Evolutionary conservation across 1,140 invertebrate species (phyloP).

Genomic region (Philotrypesis tridentata): DNA sequence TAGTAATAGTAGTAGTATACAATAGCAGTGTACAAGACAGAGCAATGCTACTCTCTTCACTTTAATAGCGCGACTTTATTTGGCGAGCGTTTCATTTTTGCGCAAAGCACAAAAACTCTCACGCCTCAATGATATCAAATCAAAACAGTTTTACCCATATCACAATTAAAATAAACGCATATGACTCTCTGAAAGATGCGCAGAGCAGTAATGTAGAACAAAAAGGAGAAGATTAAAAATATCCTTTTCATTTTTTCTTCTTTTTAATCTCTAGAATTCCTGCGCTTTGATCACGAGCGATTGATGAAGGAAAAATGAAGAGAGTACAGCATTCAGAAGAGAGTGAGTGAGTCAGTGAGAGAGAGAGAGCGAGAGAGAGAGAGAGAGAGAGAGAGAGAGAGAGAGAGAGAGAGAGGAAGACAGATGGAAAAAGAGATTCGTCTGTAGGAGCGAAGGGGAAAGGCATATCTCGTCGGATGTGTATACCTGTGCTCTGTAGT

Average conservation of each 20-base stretch:
- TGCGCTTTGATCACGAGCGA: background rate
- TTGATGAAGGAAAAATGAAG: background rate
- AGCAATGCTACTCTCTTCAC: background rate
- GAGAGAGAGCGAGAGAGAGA: background rate
- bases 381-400: background rate
- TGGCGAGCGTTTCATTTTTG: background rate
- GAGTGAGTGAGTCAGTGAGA: background rate
- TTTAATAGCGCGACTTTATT: background rate
- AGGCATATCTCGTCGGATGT: background rate
- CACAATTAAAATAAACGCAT: background rate
- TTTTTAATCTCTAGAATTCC: background rate
- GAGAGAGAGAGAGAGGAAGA: background rate
- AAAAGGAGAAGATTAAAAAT: slow-evolving; percentile 2
- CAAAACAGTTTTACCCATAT: background rate
- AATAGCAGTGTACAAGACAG: too few species aligned
- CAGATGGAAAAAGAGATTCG: background rate
- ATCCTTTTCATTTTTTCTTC: too few species aligned
- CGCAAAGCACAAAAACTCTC: background rate
- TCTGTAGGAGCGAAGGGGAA: background rate
- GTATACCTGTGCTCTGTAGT: slow-evolving; percentile 72
- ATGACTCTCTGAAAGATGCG: background rate
- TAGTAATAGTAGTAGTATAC: too few species aligned
- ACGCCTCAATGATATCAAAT: background rate
- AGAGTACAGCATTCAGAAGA: background rate
- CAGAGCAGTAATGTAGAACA: background rate